Percentiles rank a stretch among this genome's conserved stretches.
Evolutionary conservation across 2,113 vertebrate genomes (phyloP).

Genomic region (Embiotoca jacksoni): DNA sequence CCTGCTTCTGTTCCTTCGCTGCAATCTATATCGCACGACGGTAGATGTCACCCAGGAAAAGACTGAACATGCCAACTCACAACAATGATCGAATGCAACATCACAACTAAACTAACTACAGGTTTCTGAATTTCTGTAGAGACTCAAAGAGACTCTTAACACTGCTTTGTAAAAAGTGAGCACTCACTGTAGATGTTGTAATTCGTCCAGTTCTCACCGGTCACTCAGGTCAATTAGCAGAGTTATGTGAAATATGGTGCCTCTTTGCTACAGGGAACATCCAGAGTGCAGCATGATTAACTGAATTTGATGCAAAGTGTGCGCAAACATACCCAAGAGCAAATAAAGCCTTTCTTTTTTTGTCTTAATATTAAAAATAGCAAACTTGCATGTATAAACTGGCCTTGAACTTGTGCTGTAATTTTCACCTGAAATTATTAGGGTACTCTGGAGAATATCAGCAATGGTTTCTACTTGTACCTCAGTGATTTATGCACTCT

Average conservation of each 20-base stretch:
- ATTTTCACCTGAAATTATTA: conserved; percentile 49
- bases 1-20: conserved; percentile 37
- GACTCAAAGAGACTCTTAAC: conserved; percentile 23
- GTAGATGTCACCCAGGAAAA: conserved; percentile 27
- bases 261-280: conserved; percentile 55
- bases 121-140: conserved; percentile 18
- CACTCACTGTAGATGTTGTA: conserved; percentile 37
- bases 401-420: conserved; percentile 13
- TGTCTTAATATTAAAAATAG: conserved; percentile 15
- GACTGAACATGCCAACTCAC: neutral
- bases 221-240: conserved; percentile 69
- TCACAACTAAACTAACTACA: neutral
- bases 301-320: conserved; percentile 22
- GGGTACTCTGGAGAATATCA: conserved; percentile 36
- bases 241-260: conserved; percentile 49
- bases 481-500: conserved; percentile 41
- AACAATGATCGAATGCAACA: neutral
- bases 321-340: conserved; percentile 18
- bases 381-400: conserved; percentile 11
- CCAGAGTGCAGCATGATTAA: conserved; percentile 54
- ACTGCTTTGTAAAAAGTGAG: conserved; percentile 29
- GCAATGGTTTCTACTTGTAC: conserved; percentile 34
- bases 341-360: conserved; percentile 1
- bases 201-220: conserved; percentile 43
- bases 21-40: conserved; percentile 49